Percentiles rank a stretch among this genome's conserved stretches.
Evolutionary conservation across 2,888 invertebrate species (phyloP).

Genomic region (Caenorhabditis sp.): DNA sequence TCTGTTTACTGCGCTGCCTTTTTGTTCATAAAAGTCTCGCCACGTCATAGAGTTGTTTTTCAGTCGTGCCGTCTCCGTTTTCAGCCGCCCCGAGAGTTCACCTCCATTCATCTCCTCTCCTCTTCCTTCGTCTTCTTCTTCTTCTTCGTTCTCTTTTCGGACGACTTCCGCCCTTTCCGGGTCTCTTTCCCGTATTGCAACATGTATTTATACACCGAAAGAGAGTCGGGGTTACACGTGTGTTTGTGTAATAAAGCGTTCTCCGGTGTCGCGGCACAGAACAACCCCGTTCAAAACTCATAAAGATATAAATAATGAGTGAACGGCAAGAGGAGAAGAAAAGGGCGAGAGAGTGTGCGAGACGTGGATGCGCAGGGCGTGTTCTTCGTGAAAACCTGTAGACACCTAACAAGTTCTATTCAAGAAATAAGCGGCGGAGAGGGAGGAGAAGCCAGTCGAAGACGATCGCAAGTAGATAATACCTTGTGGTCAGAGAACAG

Average conservation of each 20-base stretch:
- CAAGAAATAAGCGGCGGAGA: conserved; percentile 22
- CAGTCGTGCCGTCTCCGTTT: background rate
- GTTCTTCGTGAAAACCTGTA: conserved; percentile 43
- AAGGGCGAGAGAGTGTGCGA: conserved; percentile 8
- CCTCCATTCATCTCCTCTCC: conserved; percentile 5
- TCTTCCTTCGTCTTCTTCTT: conserved; percentile 4
- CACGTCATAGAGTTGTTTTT: conserved; percentile 31
- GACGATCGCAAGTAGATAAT: background rate
- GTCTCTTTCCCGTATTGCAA: conserved; percentile 18
- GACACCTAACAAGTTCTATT: conserved; percentile 52
- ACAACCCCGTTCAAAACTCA: conserved; percentile 48
- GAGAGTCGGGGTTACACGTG: conserved; percentile 34
- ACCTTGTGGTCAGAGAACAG: background rate
- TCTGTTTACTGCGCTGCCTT: background rate
- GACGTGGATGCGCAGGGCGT: conserved; percentile 18
- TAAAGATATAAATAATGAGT: conserved; percentile 54
- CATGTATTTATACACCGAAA: conserved; percentile 16
- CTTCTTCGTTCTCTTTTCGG: conserved; percentile 19
- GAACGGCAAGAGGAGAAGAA: conserved; percentile 16
- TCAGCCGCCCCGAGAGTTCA: conserved; percentile 12
- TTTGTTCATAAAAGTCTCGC: conserved; percentile 6
- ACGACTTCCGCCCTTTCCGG: conserved; percentile 36
- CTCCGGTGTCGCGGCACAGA: conserved; percentile 27
- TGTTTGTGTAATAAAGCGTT: conserved; percentile 50
- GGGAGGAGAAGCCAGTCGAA: conserved; percentile 7